A percentile compares a stretch with the other conserved stretches of the same genome.
These are phyloP conservation scores for Agriopis aurantiaria DNA, from an alignment of 2,888 invertebrate species.

Conservation along the genomic window DNA sequence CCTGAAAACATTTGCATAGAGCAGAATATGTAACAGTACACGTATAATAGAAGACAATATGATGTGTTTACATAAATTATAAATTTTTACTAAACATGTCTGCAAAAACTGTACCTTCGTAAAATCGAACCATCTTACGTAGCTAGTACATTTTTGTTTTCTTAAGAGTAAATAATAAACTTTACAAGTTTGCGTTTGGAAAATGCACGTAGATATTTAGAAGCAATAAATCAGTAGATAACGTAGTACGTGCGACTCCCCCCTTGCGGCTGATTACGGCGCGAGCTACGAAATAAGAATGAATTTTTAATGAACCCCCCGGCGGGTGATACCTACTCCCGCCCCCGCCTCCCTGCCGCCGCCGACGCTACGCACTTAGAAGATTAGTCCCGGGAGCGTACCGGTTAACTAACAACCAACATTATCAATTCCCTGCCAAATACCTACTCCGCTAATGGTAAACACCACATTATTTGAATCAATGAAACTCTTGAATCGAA, in stretches of 20 bases:
- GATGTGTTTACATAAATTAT: slow-evolving; percentile 36
- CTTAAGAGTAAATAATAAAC: background rate
- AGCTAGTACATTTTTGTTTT: background rate
- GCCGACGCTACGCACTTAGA: slow-evolving; percentile 80
- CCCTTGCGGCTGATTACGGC: slow-evolving; percentile 79
- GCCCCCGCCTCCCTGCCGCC: slow-evolving; percentile 39
- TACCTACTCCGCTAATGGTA: slow-evolving; percentile 42
- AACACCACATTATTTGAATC: slow-evolving; percentile 27
- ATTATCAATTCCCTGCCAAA: slow-evolving; percentile 57
- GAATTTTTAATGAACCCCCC: slow-evolving; percentile 84
- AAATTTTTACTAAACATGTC: background rate
- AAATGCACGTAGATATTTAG: slow-evolving; percentile 42
- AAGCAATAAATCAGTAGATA: slow-evolving; percentile 72
- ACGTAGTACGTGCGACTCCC: slow-evolving; percentile 60
- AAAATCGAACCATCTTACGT: background rate
- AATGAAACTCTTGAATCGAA: slow-evolving; percentile 19
- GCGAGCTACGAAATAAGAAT: slow-evolving; percentile 82
- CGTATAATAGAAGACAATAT: slow-evolving; percentile 13
- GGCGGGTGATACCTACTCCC: slow-evolving; percentile 45
- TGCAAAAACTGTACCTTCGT: background rate
- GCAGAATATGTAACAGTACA: slow-evolving; percentile 17
- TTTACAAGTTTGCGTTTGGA: slow-evolving; percentile 3
- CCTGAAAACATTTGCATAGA: slow-evolving; percentile 30
- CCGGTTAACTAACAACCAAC: slow-evolving; percentile 69
- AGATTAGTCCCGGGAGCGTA: slow-evolving; percentile 83